phyloP scores from a whole-genome alignment of 2,888 invertebrate genomes.

The Norana najaformis region DNA sequence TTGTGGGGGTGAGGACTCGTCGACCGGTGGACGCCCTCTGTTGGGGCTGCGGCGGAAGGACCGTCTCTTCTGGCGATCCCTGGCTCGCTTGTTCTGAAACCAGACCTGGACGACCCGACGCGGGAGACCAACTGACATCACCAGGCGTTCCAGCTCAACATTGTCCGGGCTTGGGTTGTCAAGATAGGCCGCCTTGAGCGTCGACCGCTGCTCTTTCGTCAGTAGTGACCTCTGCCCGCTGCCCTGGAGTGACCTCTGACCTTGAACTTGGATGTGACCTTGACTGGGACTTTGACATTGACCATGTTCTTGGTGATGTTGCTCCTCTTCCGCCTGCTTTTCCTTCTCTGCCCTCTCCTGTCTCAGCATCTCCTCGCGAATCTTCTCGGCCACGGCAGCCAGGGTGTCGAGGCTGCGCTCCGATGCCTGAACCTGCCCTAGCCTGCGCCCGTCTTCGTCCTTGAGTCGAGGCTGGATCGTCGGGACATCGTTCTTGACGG shows the following conservation, averaged over 20 bases:
- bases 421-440: neutral
- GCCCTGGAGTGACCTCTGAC: constrained; percentile 26
- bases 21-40: neutral
- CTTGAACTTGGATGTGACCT: neutral
- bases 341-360: constrained; percentile 31
- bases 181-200: constrained; percentile 24
- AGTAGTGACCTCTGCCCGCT: constrained; percentile 32
- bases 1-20: neutral
- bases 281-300: neutral
- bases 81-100: constrained; percentile 37
- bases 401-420: constrained; percentile 30
- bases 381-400: constrained; percentile 35
- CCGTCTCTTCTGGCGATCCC: constrained; percentile 32
- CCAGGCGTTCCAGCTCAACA: constrained; percentile 27
- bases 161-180: constrained; percentile 28
- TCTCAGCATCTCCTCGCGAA: constrained; percentile 36
- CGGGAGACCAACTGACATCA: constrained; percentile 25
- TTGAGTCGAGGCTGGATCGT: neutral
- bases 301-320: neutral
- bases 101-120: constrained; percentile 35
- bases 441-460: neutral
- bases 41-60: neutral
- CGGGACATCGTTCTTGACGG: neutral
- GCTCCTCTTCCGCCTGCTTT: neutral
- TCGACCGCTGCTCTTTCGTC: constrained; percentile 33